Evolutionary conservation across 2,797 vertebrate species (phyloP).

Genomic region (Pangasius krempfi): DNA sequence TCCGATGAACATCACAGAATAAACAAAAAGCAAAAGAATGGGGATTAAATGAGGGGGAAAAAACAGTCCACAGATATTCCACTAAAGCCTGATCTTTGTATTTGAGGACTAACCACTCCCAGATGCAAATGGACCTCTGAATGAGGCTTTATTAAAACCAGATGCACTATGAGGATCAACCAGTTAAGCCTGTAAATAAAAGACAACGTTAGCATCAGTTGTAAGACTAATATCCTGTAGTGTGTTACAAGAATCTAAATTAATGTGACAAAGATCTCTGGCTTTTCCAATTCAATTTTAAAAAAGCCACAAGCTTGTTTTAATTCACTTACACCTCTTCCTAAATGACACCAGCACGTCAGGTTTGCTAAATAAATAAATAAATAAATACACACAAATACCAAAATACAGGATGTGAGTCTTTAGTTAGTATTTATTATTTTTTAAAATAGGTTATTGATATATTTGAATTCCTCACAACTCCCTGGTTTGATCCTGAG

Average conservation of each 20-base stretch:
- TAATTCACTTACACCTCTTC: not conserved
- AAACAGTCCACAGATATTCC: not conserved
- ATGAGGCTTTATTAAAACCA: conserved; percentile 13
- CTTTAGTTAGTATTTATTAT: not conserved
- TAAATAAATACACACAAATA: not conserved
- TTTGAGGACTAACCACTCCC: not conserved
- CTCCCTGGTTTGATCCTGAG: not conserved
- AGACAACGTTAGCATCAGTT: not conserved
- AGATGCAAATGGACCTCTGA: conserved; percentile 8
- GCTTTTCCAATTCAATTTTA: not conserved
- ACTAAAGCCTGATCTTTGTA: conserved; percentile 1
- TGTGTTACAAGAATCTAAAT: conserved; percentile 2
- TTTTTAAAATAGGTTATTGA: not conserved
- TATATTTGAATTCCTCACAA: not conserved
- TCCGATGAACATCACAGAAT: not conserved
- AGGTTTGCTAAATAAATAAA: not conserved
- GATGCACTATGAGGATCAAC: not conserved
- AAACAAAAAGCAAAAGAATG: not conserved
- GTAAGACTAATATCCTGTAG: not conserved
- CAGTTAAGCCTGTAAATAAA: not conserved
- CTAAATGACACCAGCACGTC: not conserved
- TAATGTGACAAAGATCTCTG: not conserved
- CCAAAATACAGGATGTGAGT: not conserved
- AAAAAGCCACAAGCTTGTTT: not conserved
- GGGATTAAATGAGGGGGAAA: not conserved